These are phyloP conservation scores for Falco concolor DNA, from an alignment of 2,797 vertebrate genomes.

Conservation along the genomic window DNA sequence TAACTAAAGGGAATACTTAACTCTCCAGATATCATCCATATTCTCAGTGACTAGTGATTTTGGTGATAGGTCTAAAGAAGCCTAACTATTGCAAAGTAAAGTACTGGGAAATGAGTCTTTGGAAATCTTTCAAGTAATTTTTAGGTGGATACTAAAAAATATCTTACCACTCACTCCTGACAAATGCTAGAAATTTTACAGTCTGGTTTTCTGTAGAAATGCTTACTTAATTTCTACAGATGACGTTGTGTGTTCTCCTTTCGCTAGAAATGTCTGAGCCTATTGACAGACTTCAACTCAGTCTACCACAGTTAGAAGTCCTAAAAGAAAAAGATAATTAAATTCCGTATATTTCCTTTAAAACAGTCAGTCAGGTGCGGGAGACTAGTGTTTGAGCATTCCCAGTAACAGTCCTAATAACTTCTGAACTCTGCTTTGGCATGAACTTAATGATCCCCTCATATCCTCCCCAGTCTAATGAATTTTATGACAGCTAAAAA, in stretches of 20 bases:
- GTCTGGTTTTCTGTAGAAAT: background rate
- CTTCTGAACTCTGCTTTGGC: background rate
- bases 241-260: background rate
- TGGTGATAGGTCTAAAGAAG: background rate
- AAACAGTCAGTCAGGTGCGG: background rate
- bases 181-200: background rate
- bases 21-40: background rate
- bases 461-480: background rate
- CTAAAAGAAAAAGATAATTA: background rate
- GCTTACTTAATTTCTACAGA: background rate
- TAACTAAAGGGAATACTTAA: background rate
- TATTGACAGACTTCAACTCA: background rate
- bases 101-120: background rate
- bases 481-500: background rate
- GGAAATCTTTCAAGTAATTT: background rate
- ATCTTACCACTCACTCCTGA: fast-evolving
- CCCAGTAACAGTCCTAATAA: background rate
- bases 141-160: background rate
- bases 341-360: background rate
- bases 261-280: background rate
- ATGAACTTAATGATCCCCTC: background rate
- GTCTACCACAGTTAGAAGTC: background rate
- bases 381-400: background rate
- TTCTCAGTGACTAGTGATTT: background rate
- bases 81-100: background rate